Base-by-base conservation (phyloP, 2,888 invertebrate species). In the Megaustenia siamemsis region DNA sequence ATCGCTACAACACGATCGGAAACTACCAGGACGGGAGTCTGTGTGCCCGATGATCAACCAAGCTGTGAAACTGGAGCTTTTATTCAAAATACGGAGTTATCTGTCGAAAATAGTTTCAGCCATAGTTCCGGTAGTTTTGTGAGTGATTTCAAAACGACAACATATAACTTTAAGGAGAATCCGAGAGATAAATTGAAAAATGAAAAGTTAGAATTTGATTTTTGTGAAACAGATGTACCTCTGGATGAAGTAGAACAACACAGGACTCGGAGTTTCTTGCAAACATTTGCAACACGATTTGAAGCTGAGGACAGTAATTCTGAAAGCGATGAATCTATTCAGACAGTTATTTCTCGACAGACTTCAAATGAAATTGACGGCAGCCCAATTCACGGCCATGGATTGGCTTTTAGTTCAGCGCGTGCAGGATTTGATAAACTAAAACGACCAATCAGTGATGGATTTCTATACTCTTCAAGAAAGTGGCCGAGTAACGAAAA, bases 291-390 rank as follows among this genome's bases (percentile, higher is more conserved):
- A 3, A 80, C 80, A 15, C 68, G 80, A 35, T 53, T 80, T 10
- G 80, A 80, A 49, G 68, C 49, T 28, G 80, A 80, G 3, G 77
- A 77, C 24, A 80, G 80, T 35, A 80, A 80, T 68, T 80, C 80
- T 28, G 80, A 80, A 24, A 80, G 80, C 28, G 80, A 80, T 35
- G 85, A 85, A 28, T 85, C 85, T 0, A 71, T 85, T n/a, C 82
- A 85, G 60, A 85, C 85, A 0, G 85, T 85, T 21, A 82, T 85
- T n/a, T 69, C 63, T 10, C 68, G 84, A 0, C 66, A 63, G 32
- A 24, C n/a, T 21, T 53, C 53, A 2, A 76, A 49, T 2, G 81
- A 66, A 12, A 38, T 63, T 21, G 78, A 45, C 10, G 32, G 45
- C 5, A 73, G 73, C 35, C 71, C 71, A 12, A 3, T 43, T 1